Evolutionary conservation across 2,797 vertebrate species (phyloP), one percentile per base, ranked within the genome.

Genomic region (Heterohyrax brucei): DNA sequence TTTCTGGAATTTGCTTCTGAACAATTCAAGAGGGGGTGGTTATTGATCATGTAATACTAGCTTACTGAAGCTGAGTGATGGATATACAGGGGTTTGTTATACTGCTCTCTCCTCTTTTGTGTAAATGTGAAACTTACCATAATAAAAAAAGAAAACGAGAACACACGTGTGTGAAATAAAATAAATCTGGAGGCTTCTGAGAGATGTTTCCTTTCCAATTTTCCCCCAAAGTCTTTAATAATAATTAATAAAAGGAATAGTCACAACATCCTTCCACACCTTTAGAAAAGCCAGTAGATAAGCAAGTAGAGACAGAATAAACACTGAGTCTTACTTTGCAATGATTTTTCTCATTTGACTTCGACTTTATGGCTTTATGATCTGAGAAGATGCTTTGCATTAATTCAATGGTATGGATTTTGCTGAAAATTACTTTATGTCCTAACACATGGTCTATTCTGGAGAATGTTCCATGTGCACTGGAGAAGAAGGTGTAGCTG

Each of bases 111-210:
- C 56, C n/a, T 61, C 46, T 79, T 78, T 79, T 59, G 50, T 95
- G 10, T 66, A 87, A 75, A 91, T 79, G 73, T 96, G 48, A 94
- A 14, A 48, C 50, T 89, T 87, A 61, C 56, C 73, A 78, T 66
- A 78, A 56, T 26, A 76, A 28, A 56, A 33, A 48, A 39, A 75
- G 16, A 46, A 87, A 93, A 84, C 39, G 5, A 61, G 24, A n/a
- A 39, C 3, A 89, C 76, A 70, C 13, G 12, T 68, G 26, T 66
- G 28, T 28, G 13, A 91, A 87, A 81, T 62, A 80, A 66, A 73
- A 82, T 50, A 66, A 85, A 90, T 78, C 1, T 62, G 26, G 64
- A 94, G 46, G 10, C n/a, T 61, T 72, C 30, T 80, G 2, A 89
- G 6, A 79, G 28, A 87, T 82, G 61, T 88, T 91, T 92, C 80